Evolutionary conservation across 2,888 invertebrate genomes (phyloP).

Genomic region (Dorcus parallelipipedus): DNA sequence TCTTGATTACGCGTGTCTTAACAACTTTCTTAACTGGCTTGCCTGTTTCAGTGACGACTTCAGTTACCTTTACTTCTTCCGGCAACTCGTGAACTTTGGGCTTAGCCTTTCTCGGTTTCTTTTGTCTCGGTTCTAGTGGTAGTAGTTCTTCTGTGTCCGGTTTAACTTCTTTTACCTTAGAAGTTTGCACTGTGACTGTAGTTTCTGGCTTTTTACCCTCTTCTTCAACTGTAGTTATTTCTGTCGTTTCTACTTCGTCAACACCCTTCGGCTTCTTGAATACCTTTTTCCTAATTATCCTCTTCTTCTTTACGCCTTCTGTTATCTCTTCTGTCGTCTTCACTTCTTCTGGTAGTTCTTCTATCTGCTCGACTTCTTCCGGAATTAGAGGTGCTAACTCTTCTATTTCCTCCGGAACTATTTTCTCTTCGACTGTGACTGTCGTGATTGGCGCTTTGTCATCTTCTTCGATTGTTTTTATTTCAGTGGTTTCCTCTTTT

Average conservation of each 20-base stretch:
- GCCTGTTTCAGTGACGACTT: constrained; percentile 19
- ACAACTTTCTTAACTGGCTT: constrained; percentile 35
- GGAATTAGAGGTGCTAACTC: constrained; percentile 5
- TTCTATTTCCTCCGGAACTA: constrained; percentile 29
- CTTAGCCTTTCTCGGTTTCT: constrained; percentile 11
- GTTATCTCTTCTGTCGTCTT: constrained; percentile 34
- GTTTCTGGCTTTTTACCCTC: constrained; percentile 36
- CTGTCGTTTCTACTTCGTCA: constrained; percentile 29
- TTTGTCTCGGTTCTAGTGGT: constrained; percentile 26
- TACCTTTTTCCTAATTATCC: constrained; percentile 34
- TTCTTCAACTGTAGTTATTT: constrained; percentile 37
- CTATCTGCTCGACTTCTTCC: constrained; percentile 14
- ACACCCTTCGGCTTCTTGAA: constrained; percentile 38
- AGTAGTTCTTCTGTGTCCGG: constrained; percentile 10
- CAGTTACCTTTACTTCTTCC: constrained; percentile 19
- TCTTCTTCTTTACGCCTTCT: constrained; percentile 27
- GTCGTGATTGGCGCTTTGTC: constrained; percentile 47
- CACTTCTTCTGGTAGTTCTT: constrained; percentile 36
- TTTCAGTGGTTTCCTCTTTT: constrained; percentile 47
- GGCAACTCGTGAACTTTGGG: constrained; percentile 18
- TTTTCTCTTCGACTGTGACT: constrained; percentile 44
- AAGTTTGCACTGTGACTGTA: constrained; percentile 19
- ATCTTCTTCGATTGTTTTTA: constrained; percentile 47
- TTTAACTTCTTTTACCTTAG: constrained; percentile 30
- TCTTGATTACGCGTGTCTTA: constrained; percentile 38